A percentile compares a stretch with the other conserved stretches of the same genome.
Conservation (phyloP, 2,113 vertebrate species). For the Epinephelus lanceolatus region DNA sequence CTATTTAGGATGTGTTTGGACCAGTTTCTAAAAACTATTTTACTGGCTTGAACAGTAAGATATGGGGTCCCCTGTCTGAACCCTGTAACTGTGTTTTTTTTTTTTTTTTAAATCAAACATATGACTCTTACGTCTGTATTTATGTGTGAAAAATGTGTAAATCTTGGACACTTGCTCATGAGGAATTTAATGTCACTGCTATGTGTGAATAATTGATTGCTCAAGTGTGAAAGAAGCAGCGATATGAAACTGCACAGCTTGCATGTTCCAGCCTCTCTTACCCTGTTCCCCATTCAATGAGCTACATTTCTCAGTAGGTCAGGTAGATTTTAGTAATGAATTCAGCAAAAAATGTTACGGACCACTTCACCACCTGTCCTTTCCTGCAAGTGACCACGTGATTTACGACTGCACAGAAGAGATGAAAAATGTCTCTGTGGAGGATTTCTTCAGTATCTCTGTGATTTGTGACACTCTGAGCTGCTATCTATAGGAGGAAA, state of each 20-base stretch:
- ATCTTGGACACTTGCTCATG: slow-evolving; percentile 3
- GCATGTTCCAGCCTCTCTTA: slow-evolving; percentile 38
- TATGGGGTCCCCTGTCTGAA: background rate
- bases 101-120: background rate
- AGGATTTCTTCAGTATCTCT: slow-evolving; percentile 12
- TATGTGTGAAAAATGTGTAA: slow-evolving; percentile 11
- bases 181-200: slow-evolving; percentile 43
- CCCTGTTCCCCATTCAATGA: slow-evolving; percentile 8
- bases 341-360: slow-evolving; percentile 38
- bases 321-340: slow-evolving; percentile 38
- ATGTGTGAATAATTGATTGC: slow-evolving; percentile 66
- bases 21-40: background rate
- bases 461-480: slow-evolving; percentile 55
- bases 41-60: background rate
- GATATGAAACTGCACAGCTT: slow-evolving; percentile 55
- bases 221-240: slow-evolving; percentile 47
- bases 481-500: slow-evolving; percentile 36
- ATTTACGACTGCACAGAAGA: slow-evolving; percentile 41
- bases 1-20: background rate
- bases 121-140: background rate
- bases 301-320: slow-evolving; percentile 37
- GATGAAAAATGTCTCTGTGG: slow-evolving; percentile 29
- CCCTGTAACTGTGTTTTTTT: background rate
- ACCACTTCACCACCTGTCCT: slow-evolving; percentile 11
- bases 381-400: background rate